phyloP scores from a whole-genome alignment of 2,797 vertebrate species.

The Mormyrus hasselquistii region DNA sequence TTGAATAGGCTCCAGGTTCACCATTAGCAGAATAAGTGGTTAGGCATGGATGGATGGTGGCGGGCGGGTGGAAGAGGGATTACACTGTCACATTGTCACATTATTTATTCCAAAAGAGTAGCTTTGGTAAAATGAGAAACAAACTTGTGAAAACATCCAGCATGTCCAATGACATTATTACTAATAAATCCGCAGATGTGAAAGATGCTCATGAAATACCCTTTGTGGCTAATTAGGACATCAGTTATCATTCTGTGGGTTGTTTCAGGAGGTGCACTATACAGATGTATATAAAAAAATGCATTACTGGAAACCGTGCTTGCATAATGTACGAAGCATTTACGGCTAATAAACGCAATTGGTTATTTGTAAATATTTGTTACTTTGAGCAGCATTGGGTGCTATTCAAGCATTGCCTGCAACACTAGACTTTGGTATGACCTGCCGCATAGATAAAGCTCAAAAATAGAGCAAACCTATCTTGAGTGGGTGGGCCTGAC shows the following conservation, averaged over 20 bases:
- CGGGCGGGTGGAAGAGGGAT: not conserved
- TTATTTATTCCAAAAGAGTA: not conserved
- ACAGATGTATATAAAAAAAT: not conserved
- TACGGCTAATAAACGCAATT: not conserved
- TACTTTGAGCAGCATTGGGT: not conserved
- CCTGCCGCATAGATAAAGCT: conserved; percentile 4
- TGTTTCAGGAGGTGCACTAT: not conserved
- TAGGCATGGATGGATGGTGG: not conserved
- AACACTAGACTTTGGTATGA: conserved; percentile 19
- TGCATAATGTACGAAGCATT: not conserved
- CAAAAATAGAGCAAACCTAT: conserved; percentile 30
- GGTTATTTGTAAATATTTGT: not conserved
- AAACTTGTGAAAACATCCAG: not conserved
- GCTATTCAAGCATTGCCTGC: conserved; percentile 13
- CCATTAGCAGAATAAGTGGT: not conserved
- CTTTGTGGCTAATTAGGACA: not conserved
- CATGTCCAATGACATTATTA: not conserved
- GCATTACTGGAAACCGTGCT: not conserved
- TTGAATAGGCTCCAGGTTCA: not conserved
- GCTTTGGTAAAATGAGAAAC: not conserved
- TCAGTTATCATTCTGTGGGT: not conserved
- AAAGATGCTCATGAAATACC: not conserved
- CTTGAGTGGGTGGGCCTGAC: conserved; percentile 9
- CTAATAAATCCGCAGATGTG: not conserved
- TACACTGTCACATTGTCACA: not conserved